Evolutionary conservation across 2,113 vertebrate genomes (phyloP).

Genomic region (Argyrosomus japonicus): DNA sequence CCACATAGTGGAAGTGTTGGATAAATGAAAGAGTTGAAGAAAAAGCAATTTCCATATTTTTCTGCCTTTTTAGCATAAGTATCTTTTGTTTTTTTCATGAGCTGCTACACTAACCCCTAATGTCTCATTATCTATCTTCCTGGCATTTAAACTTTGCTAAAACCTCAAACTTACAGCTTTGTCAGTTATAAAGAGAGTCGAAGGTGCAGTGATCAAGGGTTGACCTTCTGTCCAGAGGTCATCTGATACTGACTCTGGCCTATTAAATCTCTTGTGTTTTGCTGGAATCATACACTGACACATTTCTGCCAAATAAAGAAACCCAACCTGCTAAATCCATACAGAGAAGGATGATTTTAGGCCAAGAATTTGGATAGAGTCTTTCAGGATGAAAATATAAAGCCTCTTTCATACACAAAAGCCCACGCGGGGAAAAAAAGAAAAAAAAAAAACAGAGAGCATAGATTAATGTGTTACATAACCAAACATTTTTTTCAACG

Average conservation of each 20-base stretch:
- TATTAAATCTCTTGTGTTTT: slow-evolving; percentile 22
- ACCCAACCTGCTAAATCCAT: slow-evolving; percentile 50
- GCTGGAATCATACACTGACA: slow-evolving; percentile 10
- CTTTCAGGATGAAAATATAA: slow-evolving; percentile 69
- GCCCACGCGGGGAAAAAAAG: slow-evolving; percentile 27
- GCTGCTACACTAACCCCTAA: slow-evolving; percentile 37
- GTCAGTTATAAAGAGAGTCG: slow-evolving; percentile 20
- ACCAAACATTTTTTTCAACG: slow-evolving; percentile 54
- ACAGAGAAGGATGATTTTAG: slow-evolving; percentile 40
- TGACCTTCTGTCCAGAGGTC: slow-evolving; percentile 35
- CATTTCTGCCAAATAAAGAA: slow-evolving; percentile 55
- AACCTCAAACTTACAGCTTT: slow-evolving; percentile 17
- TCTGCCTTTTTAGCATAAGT: slow-evolving; percentile 38
- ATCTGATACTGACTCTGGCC: slow-evolving; percentile 14
- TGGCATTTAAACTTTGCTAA: slow-evolving; percentile 43
- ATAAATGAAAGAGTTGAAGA: slow-evolving; percentile 38
- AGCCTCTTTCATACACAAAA: slow-evolving; percentile 66
- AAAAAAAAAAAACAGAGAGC: slow-evolving; percentile 26
- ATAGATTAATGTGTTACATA: slow-evolving; percentile 76
- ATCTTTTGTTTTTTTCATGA: slow-evolving; percentile 54
- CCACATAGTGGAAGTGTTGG: slow-evolving; percentile 48
- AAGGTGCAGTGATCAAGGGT: slow-evolving; percentile 22
- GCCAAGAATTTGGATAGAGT: slow-evolving; percentile 49
- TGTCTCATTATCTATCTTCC: slow-evolving; percentile 52
- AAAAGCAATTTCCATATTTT: slow-evolving; percentile 62